These are phyloP conservation scores for Triops longicaudatus DNA, from an alignment of 1,140 invertebrate genomes.

Conservation along the genomic window DNA sequence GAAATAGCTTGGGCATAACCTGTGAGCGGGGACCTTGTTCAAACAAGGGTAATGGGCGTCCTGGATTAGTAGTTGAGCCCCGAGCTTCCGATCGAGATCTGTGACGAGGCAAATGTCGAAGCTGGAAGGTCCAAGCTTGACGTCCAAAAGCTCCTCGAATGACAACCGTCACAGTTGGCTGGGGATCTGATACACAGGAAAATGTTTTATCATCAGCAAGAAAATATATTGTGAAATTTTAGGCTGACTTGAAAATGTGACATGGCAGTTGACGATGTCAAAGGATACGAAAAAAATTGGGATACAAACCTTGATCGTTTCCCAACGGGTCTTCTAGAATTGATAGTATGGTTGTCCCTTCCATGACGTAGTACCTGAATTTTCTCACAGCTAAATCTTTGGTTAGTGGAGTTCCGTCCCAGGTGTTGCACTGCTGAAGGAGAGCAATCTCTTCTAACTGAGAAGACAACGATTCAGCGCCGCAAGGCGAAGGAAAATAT, in stretches of 20 bases:
- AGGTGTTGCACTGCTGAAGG: conserved; percentile 62
- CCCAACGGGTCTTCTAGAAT: conserved; percentile 83
- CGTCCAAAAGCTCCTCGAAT: conserved; percentile 85
- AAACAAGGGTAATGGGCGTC: conserved; percentile 65
- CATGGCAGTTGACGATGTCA: conserved; percentile 48
- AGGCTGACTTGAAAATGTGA: not conserved
- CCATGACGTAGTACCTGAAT: conserved; percentile 82
- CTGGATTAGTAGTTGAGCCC: conserved; percentile 59
- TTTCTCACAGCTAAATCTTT: conserved; percentile 49
- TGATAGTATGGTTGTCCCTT: conserved; percentile 79
- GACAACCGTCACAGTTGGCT: conserved; percentile 59
- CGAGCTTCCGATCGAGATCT: conserved; percentile 58
- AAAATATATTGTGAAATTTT: not conserved
- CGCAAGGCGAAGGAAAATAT: conserved; percentile 73
- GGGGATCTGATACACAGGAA: conserved; percentile 39
- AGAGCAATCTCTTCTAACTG: conserved; percentile 79
- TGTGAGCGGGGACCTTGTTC: conserved; percentile 53
- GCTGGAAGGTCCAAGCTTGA: conserved; percentile 87
- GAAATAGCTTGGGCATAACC: conserved; percentile 66
- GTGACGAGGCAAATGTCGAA: conserved; percentile 68
- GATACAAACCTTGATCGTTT: conserved; percentile 43
- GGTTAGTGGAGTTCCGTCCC: conserved; percentile 41
- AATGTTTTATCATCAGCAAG: not conserved
- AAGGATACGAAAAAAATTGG: conserved; percentile 10
- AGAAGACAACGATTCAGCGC: conserved; percentile 72